Evolutionary conservation across 2,797 vertebrate genomes (phyloP), one percentile per base, ranked within the genome.

Genomic region (Chiroxiphia lanceolata): DNA sequence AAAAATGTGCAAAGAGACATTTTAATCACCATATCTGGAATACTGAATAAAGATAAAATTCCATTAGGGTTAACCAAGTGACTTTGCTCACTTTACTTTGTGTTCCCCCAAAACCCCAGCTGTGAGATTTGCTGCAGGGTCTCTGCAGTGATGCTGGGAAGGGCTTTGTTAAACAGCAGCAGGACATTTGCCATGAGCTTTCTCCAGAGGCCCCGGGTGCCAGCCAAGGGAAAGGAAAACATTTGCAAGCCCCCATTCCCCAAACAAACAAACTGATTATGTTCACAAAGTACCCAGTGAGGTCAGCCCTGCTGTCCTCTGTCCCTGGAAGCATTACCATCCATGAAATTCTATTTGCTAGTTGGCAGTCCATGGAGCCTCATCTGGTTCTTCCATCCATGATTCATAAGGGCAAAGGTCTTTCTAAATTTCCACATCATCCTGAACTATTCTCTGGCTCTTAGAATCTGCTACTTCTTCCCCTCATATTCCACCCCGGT

Each of bases 351-450:
- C 93, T 88, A 94, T 94, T 97, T 95, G 78, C 83, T 96, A 75
- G 78, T 78, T 96, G 81, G 92, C 69, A 19, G 90, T 59, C 95
- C 20, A 0, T 26, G 76, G 70, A 75, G 71, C 45, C 87, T 93
- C 91, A 48, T 3, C 65, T 80, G 45, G 63, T 95, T 96, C 68
- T 89, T 65, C 47, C 36, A 93, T 95, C 16, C 77, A 83, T 95
- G 89, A 96, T 96, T 96, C 97, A 96, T 75, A 60, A 96, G 93
- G 96, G 83, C 95, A 97, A 95, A 97, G 96, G 96, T 94, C 95
- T 78, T 16, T 1, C 42, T 38, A 68, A 59, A 82, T 94, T 88
- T 96, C 95, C 71, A 42, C 80, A 88, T 64, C 22, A 42, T 12
- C 78, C 74, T 65, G 57, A 84, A 10, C 4, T 5, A 2, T 68